Conservation (phyloP, 2,113 vertebrate species). For the Polypterus bichir region DNA sequence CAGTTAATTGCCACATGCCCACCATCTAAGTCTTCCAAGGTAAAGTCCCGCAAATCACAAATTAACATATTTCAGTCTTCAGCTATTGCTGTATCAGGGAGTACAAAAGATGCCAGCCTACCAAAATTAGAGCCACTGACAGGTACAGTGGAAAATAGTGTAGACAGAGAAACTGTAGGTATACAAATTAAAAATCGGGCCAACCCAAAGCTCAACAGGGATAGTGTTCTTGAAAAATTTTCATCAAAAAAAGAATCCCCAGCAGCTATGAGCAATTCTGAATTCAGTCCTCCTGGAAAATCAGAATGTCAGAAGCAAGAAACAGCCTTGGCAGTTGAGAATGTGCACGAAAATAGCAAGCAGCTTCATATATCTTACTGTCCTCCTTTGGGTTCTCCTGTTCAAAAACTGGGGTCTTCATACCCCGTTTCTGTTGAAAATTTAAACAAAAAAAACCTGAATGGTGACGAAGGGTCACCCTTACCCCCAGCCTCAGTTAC, state of each 20-base stretch:
- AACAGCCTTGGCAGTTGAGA: constrained; percentile 26
- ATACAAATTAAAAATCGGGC: not conserved
- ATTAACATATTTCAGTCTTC: not conserved
- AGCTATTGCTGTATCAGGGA: constrained; percentile 16
- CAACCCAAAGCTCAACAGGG: not conserved
- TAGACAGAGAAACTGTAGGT: constrained; percentile 26
- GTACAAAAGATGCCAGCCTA: constrained; percentile 44
- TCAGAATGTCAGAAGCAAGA: constrained; percentile 31
- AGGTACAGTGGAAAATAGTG: constrained; percentile 52
- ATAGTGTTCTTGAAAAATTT: constrained; percentile 1
- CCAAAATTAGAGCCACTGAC: constrained; percentile 35
- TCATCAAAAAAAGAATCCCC: too few relatives aligned
- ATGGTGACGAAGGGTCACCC: constrained; percentile 5
- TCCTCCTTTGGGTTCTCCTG: too few relatives aligned
- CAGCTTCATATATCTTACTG: constrained; percentile 21
- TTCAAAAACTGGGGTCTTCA: too few relatives aligned
- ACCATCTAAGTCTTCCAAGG: constrained; percentile 84
- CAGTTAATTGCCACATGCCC: constrained; percentile 92
- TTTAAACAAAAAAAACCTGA: too few relatives aligned
- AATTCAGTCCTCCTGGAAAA: too few relatives aligned
- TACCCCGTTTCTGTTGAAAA: too few relatives aligned
- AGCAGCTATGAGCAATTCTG: too few relatives aligned
- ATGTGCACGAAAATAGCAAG: constrained; percentile 45
- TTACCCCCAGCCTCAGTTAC: constrained; percentile 20
- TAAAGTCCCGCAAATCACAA: constrained; percentile 51